Conservation (phyloP, 2,888 invertebrate genomes). For the Hofmannophila pseudospretella region DNA sequence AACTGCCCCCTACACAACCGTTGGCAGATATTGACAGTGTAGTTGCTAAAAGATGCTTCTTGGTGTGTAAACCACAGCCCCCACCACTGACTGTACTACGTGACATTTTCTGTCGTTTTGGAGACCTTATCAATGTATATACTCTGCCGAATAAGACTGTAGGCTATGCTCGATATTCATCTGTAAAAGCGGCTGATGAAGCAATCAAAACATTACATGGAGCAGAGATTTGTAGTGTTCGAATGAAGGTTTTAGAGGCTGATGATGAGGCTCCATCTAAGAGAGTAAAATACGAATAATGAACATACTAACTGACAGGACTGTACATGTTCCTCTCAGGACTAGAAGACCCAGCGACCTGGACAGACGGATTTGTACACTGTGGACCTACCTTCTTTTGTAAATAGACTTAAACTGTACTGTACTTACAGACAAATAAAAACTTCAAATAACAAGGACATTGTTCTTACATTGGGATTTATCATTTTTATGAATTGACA, state of each 20-base stretch:
- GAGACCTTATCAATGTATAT: constrained; percentile 92
- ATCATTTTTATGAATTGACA: no score
- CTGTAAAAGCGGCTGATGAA: constrained; percentile 83
- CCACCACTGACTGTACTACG: constrained; percentile 88
- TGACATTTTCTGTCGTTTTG: constrained; percentile 94
- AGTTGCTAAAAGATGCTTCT: constrained; percentile 82
- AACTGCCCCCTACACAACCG: constrained; percentile 84
- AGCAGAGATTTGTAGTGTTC: constrained; percentile 90
- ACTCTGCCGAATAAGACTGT: constrained; percentile 93
- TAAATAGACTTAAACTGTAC: no score
- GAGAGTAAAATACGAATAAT: constrained; percentile 31
- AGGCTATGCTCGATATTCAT: constrained; percentile 93
- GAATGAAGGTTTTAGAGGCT: constrained; percentile 93
- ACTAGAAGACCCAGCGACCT: constrained; percentile 6
- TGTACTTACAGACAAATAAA: no score
- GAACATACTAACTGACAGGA: constrained; percentile 18
- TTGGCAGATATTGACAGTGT: constrained; percentile 82
- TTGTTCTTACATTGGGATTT: no score
- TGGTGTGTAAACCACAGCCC: constrained; percentile 81
- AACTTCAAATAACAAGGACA: no score
- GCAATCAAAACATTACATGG: constrained; percentile 87
- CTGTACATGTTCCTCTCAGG: constrained; percentile 12
- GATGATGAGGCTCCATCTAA: constrained; percentile 78
- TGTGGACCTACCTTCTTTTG: no score
- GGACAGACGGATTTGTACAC: neutral